Evolutionary conservation across 2,888 invertebrate species (phyloP), one percentile per base, ranked within the genome.

Genomic region (Selenia dentaria): DNA sequence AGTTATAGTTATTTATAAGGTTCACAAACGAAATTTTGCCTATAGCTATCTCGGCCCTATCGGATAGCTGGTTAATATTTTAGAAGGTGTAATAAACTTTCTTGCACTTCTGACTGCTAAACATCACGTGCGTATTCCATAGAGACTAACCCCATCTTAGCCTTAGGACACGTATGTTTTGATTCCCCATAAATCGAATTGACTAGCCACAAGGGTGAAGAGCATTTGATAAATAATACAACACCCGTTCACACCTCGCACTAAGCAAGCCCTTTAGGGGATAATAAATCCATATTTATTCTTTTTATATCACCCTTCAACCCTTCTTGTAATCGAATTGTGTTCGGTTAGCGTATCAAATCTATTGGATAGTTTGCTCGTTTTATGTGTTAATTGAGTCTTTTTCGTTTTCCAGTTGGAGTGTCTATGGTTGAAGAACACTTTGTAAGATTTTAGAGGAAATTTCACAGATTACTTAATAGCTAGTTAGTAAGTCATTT

Each of bases 251-350:
- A 70, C 90, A 88, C 89, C 84, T 88, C 68, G 64, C 74, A 70
- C 83, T 86, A 85, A 87, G 80, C 78, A 77, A 50, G 65, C 73
- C 76, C 90, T 85, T 83, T 79, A 80, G 88, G 89, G 90, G 77
- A 83, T 85, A 85, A 90, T 90, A 90, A 90, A 90, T 90, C 88
- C 87, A 81, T 88, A 86, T 89, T 89, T 90, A 86, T 86, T 88
- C 86, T 87, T 87, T 87, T 84, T 86, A 85, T 83, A 82, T 77
- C 67, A 71, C 78, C 73, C 58, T 55, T 52, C 67, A 75, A 81
- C 87, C 87, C 75, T 79, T 75, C 60, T 61, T 40, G 56, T 83
- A 83, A 85, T 88, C 87, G 68, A 87, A 87, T 87, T 81, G 81
- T 69, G 73, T 62, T 67, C 76, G 70, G 62, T 74, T 70, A 75